These are phyloP conservation scores for Microctonus aethiopoides DNA, from an alignment of 2,888 invertebrate species.

Conservation along the genomic window DNA sequence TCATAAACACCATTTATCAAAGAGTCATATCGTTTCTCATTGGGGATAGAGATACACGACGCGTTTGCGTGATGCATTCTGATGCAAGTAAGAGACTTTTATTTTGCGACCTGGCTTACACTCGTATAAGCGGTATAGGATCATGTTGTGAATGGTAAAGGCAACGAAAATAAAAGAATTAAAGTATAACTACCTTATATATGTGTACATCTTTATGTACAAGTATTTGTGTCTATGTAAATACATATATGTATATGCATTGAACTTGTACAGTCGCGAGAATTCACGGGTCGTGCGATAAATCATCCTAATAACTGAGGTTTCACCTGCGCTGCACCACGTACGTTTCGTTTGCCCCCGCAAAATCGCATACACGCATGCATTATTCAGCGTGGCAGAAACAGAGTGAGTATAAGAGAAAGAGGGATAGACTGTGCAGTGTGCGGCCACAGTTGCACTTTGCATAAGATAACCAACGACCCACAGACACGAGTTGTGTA, in stretches of 20 bases:
- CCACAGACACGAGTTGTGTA: conserved; percentile 35
- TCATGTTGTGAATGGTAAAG: not conserved
- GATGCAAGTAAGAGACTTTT: not conserved
- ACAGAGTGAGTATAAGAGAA: conserved; percentile 18
- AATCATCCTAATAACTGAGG: conserved; percentile 62
- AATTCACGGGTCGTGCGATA: conserved; percentile 49
- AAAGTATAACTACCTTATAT: not conserved
- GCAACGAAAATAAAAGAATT: not conserved
- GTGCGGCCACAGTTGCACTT: conserved; percentile 41
- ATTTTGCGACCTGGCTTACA: not conserved
- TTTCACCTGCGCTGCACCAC: conserved; percentile 58
- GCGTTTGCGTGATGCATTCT: conserved; percentile 8
- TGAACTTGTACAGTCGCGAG: conserved; percentile 45
- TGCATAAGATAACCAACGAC: conserved; percentile 55
- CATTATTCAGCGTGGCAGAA: conserved; percentile 58
- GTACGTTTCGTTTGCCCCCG: conserved; percentile 52
- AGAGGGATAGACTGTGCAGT: conserved; percentile 37
- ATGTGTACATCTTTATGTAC: not conserved
- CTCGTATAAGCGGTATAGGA: not conserved
- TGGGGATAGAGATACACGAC: conserved; percentile 12
- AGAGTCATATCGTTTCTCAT: conserved; percentile 13
- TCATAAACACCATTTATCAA: conserved; percentile 40
- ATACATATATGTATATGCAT: not conserved
- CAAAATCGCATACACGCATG: conserved; percentile 54
- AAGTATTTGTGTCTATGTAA: not conserved